Evolutionary conservation across 2,113 vertebrate species (phyloP).

Genomic region (Albula glossodonta): DNA sequence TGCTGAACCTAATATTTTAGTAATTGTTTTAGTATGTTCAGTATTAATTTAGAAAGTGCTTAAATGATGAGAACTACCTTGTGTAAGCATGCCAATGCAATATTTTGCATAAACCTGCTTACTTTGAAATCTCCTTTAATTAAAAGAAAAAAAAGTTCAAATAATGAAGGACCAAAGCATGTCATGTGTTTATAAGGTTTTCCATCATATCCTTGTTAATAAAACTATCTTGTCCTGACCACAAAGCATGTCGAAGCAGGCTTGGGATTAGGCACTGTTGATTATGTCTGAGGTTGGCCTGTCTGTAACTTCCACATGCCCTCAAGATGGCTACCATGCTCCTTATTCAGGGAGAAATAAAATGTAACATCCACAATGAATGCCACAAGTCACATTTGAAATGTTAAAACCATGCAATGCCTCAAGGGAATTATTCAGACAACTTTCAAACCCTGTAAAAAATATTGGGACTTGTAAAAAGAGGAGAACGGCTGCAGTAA

Average conservation of each 20-base stretch:
- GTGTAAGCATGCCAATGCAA: neutral
- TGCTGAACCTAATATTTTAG: neutral
- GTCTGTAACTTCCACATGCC: constrained; percentile 7
- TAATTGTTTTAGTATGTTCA: neutral
- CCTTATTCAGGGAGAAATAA: neutral
- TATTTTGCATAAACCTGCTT: neutral
- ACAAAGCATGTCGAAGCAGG: neutral
- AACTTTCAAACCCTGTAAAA: constrained; percentile 14
- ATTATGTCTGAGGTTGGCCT: neutral
- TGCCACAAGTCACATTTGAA: constrained; percentile 5
- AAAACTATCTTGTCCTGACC: neutral
- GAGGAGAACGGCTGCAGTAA: neutral
- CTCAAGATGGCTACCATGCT: neutral
- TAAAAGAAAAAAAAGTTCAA: neutral
- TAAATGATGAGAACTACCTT: neutral
- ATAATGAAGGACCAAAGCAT: neutral
- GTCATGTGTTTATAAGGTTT: neutral
- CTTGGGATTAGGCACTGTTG: neutral
- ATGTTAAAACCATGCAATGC: constrained; percentile 27
- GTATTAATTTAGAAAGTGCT: neutral
- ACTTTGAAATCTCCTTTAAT: neutral
- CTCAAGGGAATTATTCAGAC: constrained; percentile 23
- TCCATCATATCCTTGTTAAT: neutral
- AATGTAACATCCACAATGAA: neutral
- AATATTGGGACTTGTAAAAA: neutral